Evolutionary conservation across 2,888 invertebrate genomes (phyloP).

Genomic region (Drosophila paracracens): DNA sequence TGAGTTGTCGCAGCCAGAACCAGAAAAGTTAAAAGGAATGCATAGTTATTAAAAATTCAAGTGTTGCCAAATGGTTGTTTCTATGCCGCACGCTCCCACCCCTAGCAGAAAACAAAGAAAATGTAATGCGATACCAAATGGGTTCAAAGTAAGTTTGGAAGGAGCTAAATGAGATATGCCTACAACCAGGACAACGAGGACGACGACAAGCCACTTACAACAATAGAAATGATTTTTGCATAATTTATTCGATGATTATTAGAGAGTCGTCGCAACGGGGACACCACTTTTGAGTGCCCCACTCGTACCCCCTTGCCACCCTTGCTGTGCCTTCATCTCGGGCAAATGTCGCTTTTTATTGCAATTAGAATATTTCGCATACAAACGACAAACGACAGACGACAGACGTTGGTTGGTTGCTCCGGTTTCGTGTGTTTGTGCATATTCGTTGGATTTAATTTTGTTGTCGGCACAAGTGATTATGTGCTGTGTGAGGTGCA

Average conservation of each 20-base stretch:
- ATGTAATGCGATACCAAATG: constrained; percentile 73
- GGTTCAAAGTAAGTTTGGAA: constrained; percentile 17
- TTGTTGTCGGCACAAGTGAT: constrained; percentile 71
- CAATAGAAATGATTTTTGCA: constrained; percentile 83
- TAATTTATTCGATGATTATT: constrained; percentile 85
- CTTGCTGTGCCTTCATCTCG: background rate
- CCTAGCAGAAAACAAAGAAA: constrained; percentile 25
- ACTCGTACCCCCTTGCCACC: constrained; percentile 16
- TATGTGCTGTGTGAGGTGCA: constrained; percentile 65
- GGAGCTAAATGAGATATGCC: constrained; percentile 42
- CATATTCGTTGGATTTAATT: constrained; percentile 79
- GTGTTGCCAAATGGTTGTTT: constrained; percentile 66
- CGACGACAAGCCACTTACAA: constrained; percentile 74
- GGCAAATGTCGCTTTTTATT: constrained; percentile 75
- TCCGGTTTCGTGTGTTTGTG: constrained; percentile 68
- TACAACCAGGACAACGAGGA: background rate
- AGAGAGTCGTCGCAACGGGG: constrained; percentile 58
- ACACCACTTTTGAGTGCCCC: constrained; percentile 52
- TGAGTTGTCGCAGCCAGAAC: background rate
- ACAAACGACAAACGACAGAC: constrained; percentile 14
- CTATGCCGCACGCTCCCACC: constrained; percentile 8
- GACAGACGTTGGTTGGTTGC: constrained; percentile 34
- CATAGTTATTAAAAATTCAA: constrained; percentile 81
- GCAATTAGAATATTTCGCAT: constrained; percentile 78
- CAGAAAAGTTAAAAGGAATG: constrained; percentile 45